Evolutionary conservation across 2,113 vertebrate species (phyloP).

Genomic region (Mionectes macconnelli): DNA sequence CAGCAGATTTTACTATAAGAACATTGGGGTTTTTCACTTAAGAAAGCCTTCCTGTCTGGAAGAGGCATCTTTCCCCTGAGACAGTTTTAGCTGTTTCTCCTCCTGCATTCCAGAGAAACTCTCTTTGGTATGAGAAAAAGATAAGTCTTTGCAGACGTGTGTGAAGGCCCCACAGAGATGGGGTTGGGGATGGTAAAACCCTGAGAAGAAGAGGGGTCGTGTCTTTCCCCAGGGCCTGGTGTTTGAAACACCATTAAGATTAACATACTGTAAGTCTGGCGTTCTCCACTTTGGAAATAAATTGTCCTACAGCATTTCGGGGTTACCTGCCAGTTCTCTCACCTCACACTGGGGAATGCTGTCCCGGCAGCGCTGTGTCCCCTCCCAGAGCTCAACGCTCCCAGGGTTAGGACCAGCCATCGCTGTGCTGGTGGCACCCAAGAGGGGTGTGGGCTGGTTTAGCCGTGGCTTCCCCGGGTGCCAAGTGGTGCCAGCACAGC

Average conservation of each 20-base stretch:
- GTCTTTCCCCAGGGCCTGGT: background rate
- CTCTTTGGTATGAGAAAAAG: background rate
- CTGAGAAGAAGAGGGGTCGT: background rate
- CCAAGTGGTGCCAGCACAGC: background rate
- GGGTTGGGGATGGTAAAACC: background rate
- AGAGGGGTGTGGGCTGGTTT: background rate
- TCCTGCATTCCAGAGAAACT: background rate
- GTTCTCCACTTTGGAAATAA: background rate
- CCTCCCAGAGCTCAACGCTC: background rate
- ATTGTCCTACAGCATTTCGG: background rate
- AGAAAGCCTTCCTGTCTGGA: background rate
- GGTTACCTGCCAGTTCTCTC: background rate
- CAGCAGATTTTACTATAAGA: background rate
- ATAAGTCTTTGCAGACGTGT: background rate
- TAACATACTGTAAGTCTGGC: background rate
- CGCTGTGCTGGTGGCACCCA: background rate
- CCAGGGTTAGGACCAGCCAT: background rate
- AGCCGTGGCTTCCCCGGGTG: background rate
- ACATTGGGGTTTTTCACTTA: background rate
- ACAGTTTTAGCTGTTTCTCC: background rate
- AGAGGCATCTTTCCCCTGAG: background rate
- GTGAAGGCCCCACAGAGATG: background rate
- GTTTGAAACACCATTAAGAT: background rate
- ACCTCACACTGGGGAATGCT: background rate
- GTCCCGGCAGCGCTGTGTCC: accelerated